Evolutionary conservation across 2,113 vertebrate species (phyloP).

Genomic region (Riparia riparia): DNA sequence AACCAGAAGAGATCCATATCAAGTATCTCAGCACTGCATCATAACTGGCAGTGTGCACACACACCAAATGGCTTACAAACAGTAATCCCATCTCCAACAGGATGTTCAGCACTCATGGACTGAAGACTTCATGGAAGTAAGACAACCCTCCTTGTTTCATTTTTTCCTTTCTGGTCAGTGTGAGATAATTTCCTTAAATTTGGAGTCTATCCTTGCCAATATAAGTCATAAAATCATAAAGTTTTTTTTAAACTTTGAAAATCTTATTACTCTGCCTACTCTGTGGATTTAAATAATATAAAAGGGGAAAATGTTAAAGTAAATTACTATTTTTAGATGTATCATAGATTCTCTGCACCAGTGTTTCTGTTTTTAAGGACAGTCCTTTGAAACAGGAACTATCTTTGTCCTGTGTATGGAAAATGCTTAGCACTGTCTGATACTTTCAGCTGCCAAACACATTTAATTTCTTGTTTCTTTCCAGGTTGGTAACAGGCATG

Average conservation of each 20-base stretch:
- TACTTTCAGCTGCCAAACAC: background rate
- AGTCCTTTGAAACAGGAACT: background rate
- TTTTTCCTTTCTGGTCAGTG: background rate
- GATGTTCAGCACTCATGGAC: background rate
- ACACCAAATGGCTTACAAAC: background rate
- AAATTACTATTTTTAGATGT: background rate
- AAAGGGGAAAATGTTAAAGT: background rate
- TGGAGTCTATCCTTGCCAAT: background rate
- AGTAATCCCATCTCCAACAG: background rate
- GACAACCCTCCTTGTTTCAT: background rate
- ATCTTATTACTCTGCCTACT: background rate
- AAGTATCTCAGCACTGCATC: background rate
- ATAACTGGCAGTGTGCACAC: background rate
- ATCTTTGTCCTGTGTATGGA: background rate
- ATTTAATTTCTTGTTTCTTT: background rate
- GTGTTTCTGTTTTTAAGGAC: background rate
- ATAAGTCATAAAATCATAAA: background rate
- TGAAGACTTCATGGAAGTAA: background rate
- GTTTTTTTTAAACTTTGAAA: background rate
- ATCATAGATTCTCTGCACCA: background rate
- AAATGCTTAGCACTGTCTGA: background rate
- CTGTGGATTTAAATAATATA: background rate
- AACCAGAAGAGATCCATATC: background rate
- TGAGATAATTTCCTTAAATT: background rate
- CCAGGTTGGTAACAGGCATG: background rate